These are phyloP conservation scores for Leucopsar rothschildi DNA, from an alignment of 2,113 vertebrate genomes.

Conservation along the genomic window DNA sequence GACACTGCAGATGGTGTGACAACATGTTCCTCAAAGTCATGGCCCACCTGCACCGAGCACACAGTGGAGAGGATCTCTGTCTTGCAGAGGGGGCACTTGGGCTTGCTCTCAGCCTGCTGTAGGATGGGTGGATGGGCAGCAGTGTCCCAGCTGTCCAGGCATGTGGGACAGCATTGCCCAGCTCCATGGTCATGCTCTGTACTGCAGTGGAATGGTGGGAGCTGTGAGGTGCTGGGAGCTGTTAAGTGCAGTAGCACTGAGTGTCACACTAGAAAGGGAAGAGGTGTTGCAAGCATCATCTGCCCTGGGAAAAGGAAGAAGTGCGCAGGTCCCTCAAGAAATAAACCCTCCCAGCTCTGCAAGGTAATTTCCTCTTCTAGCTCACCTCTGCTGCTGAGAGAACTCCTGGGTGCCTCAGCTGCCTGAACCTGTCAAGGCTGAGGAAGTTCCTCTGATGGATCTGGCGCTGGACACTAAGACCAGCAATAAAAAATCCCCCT, in stretches of 20 bases:
- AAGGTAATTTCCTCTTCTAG: background rate
- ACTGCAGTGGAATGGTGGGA: background rate
- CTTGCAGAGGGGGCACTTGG: background rate
- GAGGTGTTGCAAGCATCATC: background rate
- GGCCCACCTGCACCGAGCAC: fast-evolving
- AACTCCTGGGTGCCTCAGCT: background rate
- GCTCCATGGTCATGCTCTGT: background rate
- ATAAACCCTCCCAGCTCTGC: background rate
- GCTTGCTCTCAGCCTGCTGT: background rate
- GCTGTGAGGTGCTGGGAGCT: background rate
- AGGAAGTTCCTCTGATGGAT: background rate
- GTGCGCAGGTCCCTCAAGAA: background rate
- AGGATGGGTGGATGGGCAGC: too few relatives aligned
- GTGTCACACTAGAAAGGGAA: background rate
- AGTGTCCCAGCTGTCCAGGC: background rate
- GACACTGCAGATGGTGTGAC: background rate
- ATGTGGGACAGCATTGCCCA: background rate
- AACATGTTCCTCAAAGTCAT: background rate
- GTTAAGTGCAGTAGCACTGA: background rate
- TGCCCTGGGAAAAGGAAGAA: background rate
- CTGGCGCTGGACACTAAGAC: background rate
- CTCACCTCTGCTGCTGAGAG: background rate
- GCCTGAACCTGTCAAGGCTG: background rate
- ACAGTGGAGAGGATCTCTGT: background rate
- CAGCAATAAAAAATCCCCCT: background rate